These are phyloP conservation scores for Hirtodrosophila histrioides DNA, from an alignment of 2,888 invertebrate genomes.

Conservation along the genomic window DNA sequence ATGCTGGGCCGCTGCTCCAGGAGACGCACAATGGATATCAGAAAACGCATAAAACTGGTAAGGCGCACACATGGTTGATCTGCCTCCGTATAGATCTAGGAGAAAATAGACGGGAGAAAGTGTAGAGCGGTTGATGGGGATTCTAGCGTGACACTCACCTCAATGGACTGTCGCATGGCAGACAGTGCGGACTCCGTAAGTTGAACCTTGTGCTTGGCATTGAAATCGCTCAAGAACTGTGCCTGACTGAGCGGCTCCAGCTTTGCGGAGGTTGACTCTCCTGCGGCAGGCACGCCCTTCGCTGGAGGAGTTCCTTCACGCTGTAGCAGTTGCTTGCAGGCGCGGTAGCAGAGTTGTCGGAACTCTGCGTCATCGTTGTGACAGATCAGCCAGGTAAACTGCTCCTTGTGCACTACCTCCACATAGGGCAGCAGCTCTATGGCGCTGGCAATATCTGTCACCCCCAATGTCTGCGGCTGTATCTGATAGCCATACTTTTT, in stretches of 20 bases:
- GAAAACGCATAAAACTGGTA: slow-evolving; percentile 80
- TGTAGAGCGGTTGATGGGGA: background rate
- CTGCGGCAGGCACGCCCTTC: background rate
- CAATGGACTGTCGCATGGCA: slow-evolving; percentile 83
- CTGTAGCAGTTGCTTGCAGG: slow-evolving; percentile 72
- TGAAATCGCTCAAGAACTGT: slow-evolving; percentile 77
- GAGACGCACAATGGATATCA: slow-evolving; percentile 79
- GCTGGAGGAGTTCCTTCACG: slow-evolving; percentile 18
- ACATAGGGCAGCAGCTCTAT: slow-evolving; percentile 82
- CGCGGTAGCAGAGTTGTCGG: slow-evolving; percentile 81
- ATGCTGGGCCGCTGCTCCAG: slow-evolving; percentile 79
- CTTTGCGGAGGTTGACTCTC: background rate
- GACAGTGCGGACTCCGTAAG: slow-evolving; percentile 73
- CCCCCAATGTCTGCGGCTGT: slow-evolving; percentile 82
- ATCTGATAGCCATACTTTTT: slow-evolving; percentile 84
- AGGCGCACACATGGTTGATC: slow-evolving; percentile 67
- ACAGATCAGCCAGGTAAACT: slow-evolving; percentile 82
- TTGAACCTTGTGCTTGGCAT: slow-evolving; percentile 72
- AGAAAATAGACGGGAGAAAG: background rate
- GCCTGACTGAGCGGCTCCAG: slow-evolving; percentile 56
- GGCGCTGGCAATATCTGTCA: slow-evolving; percentile 75
- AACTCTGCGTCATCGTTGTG: slow-evolving; percentile 82
- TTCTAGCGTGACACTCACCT: slow-evolving; percentile 64
- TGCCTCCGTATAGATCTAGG: slow-evolving; percentile 72
- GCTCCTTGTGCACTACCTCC: slow-evolving; percentile 81